Conservation (phyloP, 2,797 vertebrate species). For the Pseudotriccus pelzelni region DNA sequence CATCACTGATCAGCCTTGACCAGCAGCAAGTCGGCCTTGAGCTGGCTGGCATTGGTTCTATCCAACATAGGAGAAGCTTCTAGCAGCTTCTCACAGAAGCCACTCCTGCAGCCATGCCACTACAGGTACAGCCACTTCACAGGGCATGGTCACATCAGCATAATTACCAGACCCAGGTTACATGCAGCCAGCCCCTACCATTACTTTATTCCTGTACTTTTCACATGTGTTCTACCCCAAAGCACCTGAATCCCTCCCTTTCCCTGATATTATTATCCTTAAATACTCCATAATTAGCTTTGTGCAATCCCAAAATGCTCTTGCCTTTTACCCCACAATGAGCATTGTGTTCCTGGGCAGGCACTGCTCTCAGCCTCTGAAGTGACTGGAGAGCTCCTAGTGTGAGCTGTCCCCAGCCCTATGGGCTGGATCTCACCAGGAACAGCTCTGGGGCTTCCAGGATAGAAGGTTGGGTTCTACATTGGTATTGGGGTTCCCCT, state of each 20-base stretch:
- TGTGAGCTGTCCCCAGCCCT: neutral
- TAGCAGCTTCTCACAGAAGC: neutral
- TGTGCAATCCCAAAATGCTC: neutral
- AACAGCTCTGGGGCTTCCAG: fast-evolving
- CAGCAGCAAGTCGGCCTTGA: neutral
- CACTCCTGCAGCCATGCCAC: neutral
- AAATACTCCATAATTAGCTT: neutral
- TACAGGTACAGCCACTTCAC: neutral
- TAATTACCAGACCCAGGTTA: neutral
- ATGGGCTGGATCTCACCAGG: neutral
- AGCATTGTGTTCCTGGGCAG: neutral
- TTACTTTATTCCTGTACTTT: neutral
- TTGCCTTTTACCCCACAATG: neutral
- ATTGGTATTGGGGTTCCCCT: neutral
- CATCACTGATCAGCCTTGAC: fast-evolving
- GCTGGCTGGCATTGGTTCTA: neutral
- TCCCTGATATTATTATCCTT: neutral
- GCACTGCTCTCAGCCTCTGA: neutral
- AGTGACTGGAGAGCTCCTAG: neutral
- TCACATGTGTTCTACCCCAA: neutral
- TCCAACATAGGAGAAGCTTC: fast-evolving
- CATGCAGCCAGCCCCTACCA: neutral
- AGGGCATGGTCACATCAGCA: neutral
- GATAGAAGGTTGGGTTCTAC: fast-evolving
- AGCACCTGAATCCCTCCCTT: neutral